Evolutionary conservation across 1,140 invertebrate genomes (phyloP), one percentile per base, ranked within the genome.

Genomic region (Hirudo medicinalis): DNA sequence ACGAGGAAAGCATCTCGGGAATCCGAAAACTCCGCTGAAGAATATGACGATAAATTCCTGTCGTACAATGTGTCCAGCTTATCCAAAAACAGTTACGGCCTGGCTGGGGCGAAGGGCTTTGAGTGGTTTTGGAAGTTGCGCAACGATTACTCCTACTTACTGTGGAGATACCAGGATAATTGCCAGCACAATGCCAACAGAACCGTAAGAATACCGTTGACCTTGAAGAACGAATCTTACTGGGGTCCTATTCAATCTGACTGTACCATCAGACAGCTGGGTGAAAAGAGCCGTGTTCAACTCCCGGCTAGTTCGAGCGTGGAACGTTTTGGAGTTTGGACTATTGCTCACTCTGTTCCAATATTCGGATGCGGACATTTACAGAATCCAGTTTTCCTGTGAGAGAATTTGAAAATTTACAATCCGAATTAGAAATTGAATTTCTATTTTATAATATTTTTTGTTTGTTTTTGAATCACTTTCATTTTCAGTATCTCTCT

Each of bases 171-270:
- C 15, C 9, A 19, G 19, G 15, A 22, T 63, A 20, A 15, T 63
- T 63, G 57, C 29, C 29, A 22, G 57, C 22, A 9, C 2, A 32
- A n/a, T 63, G 22, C 8, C 22, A 32, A 63, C 29, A 32, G 13
- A 0, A 63, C 22, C 22, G 57, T 32, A 63, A 63, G 22, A n/a
- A 63, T 32, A 63, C 43, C 43, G 4, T 49, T 49, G 43, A 63
- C 57, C 0, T 15, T 63, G 57, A 13, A 15, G 19, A 63, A 22
- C 15, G 57, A 63, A 63, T 5, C 22, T 63, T 63, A 25, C 22
- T 63, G 57, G 57, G 57, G 57, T 25, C 57, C 22, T 20, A 22
- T 63, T 22, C 57, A 63, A 11, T 63, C 57, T 11, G 57, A 63
- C 57, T 63, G 57, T 15, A 13, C 13, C 22, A 63, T 63, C 29